Conservation (phyloP, 2,797 vertebrate genomes). For the Perdix hodgsoniae region DNA sequence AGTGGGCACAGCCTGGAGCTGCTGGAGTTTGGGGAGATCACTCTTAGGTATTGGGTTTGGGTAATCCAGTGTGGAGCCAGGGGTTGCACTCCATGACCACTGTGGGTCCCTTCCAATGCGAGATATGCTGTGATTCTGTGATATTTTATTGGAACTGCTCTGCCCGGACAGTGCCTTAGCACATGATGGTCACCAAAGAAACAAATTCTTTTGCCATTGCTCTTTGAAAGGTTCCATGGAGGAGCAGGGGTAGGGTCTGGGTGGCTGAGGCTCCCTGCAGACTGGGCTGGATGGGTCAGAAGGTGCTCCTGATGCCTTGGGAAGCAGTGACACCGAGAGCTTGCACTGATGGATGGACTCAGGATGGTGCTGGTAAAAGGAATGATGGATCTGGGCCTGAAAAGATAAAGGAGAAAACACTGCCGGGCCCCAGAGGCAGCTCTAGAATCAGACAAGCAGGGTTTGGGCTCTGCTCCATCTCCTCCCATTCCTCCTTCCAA, state of each 20-base stretch:
- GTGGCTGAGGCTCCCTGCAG: fast-evolving
- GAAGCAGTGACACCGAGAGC: neutral
- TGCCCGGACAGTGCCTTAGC: no score
- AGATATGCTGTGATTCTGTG: no score
- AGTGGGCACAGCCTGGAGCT: no score
- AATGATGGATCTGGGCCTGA: neutral
- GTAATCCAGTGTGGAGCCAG: no score
- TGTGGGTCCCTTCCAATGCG: no score
- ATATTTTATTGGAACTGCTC: no score
- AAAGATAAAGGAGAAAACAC: neutral
- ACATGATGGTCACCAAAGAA: fast-evolving
- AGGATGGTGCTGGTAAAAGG: neutral
- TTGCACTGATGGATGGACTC: neutral
- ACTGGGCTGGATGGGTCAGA: neutral
- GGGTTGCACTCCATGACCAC: no score
- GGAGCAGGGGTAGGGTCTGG: neutral
- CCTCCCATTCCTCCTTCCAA: conserved; percentile 33
- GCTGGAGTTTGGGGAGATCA: no score
- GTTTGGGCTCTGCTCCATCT: conserved; percentile 46
- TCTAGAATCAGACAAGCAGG: neutral
- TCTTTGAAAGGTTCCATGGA: neutral
- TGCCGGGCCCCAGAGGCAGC: neutral
- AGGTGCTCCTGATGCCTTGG: neutral
- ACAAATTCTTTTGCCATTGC: neutral
- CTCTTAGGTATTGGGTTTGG: no score